These are phyloP conservation scores for Drosophila kanekoi DNA, from an alignment of 2,888 invertebrate species.

Conservation along the genomic window DNA sequence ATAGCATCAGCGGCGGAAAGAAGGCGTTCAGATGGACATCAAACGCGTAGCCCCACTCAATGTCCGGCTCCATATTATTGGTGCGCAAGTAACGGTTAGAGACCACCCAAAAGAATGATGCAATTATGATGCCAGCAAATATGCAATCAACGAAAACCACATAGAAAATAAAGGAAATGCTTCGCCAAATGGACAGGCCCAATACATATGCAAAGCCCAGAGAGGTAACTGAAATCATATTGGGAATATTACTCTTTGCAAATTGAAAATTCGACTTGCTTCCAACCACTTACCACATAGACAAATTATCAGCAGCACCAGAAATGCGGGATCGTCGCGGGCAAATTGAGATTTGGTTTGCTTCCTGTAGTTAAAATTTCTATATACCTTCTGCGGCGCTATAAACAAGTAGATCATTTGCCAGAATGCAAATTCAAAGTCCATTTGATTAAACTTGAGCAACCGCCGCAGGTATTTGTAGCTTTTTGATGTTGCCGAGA, in stretches of 20 bases:
- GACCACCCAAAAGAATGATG: constrained; percentile 95
- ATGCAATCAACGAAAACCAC: constrained; percentile 98
- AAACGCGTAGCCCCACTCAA: constrained; percentile 99
- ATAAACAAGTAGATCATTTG: constrained; percentile 98
- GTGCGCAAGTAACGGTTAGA: constrained; percentile 83
- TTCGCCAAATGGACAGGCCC: constrained; percentile 88
- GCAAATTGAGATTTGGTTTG: constrained; percentile 99
- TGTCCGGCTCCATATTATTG: constrained; percentile 85
- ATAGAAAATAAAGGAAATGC: constrained; percentile 94
- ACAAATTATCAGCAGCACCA: constrained; percentile 95
- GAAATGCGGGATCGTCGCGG: constrained; percentile 98
- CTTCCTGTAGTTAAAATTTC: constrained; percentile 99
- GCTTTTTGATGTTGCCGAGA: constrained; percentile 94
- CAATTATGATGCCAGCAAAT: constrained; percentile 93
- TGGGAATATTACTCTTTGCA: background rate
- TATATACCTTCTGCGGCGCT: constrained; percentile 97
- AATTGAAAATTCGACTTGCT: background rate
- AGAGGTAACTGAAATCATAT: constrained; percentile 90
- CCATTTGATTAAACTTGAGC: constrained; percentile 98
- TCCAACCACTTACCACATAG: constrained; percentile 88
- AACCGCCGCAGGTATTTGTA: constrained; percentile 94
- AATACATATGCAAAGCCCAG: constrained; percentile 94
- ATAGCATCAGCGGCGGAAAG: constrained; percentile 96
- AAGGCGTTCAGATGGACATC: constrained; percentile 99
- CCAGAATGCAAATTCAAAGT: constrained; percentile 99